Conservation (phyloP, 1,140 invertebrate species). For the Sinella curviseta region DNA sequence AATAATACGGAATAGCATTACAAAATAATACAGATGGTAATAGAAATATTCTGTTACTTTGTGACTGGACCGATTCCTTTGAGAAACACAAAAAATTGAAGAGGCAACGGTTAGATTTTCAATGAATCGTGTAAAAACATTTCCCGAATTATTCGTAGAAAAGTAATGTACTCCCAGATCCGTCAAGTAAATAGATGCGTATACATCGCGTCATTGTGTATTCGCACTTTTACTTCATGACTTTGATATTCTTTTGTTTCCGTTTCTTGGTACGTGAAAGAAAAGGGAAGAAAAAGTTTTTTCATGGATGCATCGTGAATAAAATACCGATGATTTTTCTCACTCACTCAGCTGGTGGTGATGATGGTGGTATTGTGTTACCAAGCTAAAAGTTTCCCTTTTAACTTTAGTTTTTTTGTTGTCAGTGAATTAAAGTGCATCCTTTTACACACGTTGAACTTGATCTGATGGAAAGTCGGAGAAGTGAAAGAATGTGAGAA, state of each 20-base stretch:
- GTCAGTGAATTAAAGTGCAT: not conserved
- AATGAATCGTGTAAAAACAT: not conserved
- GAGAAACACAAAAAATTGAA: not conserved
- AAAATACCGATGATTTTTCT: slow-evolving; percentile 15
- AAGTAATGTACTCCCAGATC: too few relatives aligned
- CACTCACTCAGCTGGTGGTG: slow-evolving; percentile 15
- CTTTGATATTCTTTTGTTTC: not conserved
- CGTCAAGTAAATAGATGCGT: too few relatives aligned
- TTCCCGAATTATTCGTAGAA: too few relatives aligned
- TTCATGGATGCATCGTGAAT: slow-evolving; percentile 12
- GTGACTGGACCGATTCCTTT: slow-evolving; percentile 17
- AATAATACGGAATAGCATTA: not conserved
- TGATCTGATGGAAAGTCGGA: not conserved
- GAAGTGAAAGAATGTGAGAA: too few relatives aligned
- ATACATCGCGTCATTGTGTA: too few relatives aligned
- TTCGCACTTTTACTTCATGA: too few relatives aligned
- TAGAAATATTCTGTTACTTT: slow-evolving; percentile 19
- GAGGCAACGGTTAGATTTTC: not conserved
- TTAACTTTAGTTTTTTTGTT: not conserved
- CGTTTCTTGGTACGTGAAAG: not conserved
- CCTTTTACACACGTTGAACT: not conserved
- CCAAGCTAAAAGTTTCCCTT: not conserved
- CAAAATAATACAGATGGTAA: not conserved
- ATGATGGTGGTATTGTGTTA: slow-evolving; percentile 10
- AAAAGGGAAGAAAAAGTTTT: slow-evolving; percentile 13